Conservation (phyloP, 2,113 vertebrate genomes). For the Ovis canadensis region DNA sequence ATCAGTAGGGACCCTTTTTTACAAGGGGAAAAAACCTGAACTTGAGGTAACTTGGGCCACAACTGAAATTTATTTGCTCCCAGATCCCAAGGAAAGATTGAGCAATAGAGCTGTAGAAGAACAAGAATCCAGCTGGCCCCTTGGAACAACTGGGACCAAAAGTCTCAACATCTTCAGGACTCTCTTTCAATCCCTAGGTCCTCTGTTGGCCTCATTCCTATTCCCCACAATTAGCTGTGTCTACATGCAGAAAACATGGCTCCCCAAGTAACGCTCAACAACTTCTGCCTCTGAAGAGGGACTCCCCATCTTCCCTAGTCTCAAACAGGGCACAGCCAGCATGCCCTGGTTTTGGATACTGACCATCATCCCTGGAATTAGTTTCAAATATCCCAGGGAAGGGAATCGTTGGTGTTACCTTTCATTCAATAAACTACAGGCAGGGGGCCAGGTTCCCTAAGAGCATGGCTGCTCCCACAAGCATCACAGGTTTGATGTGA, state of each 20-base stretch:
- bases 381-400: not conserved
- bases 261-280: not conserved
- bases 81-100: not conserved
- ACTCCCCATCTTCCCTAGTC: not conserved
- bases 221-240: not conserved
- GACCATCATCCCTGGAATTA: not conserved
- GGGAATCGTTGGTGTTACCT: not conserved
- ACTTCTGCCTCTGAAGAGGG: not conserved
- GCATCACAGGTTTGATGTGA: not conserved
- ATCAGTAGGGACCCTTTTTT: not conserved
- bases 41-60: not conserved
- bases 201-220: not conserved
- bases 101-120: not conserved
- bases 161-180: not conserved
- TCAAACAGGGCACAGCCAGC: not conserved
- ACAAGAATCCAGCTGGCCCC: not conserved
- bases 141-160: not conserved
- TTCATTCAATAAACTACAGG: not conserved
- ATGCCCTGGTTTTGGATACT: not conserved
- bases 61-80: not conserved
- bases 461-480: not conserved
- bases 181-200: not conserved
- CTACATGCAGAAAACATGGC: not conserved
- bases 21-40: not conserved
- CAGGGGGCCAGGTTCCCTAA: not conserved